Evolutionary conservation across 2,888 invertebrate species (phyloP).

Genomic region (Oscheius sp.): DNA sequence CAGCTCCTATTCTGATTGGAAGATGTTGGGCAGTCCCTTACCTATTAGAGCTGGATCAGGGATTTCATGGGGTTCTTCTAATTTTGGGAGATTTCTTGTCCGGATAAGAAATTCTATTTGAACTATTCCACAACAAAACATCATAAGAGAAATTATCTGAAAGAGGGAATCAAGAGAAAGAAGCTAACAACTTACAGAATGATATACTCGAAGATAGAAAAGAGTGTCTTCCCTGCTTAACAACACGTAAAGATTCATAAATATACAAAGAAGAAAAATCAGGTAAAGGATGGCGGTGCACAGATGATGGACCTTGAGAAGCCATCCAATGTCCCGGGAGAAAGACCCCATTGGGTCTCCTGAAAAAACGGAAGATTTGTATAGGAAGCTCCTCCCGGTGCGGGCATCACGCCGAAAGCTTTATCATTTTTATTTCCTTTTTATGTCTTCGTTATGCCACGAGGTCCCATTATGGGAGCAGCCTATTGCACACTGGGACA

Average conservation of each 20-base stretch:
- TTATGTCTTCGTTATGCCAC: conserved; percentile 32
- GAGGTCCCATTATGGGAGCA: conserved; percentile 6
- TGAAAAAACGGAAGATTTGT: not conserved
- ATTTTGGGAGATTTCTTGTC: conserved; percentile 62
- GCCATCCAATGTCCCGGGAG: conserved; percentile 32
- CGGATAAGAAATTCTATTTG: conserved; percentile 66
- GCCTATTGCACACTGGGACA: not conserved
- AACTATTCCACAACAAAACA: conserved; percentile 62
- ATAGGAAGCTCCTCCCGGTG: conserved; percentile 3
- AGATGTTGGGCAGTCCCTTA: not conserved
- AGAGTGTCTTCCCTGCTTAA: conserved; percentile 67
- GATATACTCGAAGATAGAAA: conserved; percentile 67
- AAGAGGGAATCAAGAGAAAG: conserved; percentile 12
- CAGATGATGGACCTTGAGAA: conserved; percentile 56
- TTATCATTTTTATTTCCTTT: conserved; percentile 33
- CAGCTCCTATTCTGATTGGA: conserved; percentile 45
- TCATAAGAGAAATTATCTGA: conserved; percentile 66
- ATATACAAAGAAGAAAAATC: conserved; percentile 64
- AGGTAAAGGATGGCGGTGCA: conserved; percentile 58
- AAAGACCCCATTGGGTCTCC: conserved; percentile 10
- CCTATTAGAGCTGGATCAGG: conserved; percentile 68
- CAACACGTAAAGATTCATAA: conserved; percentile 68
- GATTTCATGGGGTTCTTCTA: conserved; percentile 67
- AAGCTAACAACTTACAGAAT: conserved; percentile 51
- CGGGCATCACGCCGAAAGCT: not conserved